Evolutionary conservation across 2,113 vertebrate genomes (phyloP).

Genomic region (Oncorhynchus kisutch): DNA sequence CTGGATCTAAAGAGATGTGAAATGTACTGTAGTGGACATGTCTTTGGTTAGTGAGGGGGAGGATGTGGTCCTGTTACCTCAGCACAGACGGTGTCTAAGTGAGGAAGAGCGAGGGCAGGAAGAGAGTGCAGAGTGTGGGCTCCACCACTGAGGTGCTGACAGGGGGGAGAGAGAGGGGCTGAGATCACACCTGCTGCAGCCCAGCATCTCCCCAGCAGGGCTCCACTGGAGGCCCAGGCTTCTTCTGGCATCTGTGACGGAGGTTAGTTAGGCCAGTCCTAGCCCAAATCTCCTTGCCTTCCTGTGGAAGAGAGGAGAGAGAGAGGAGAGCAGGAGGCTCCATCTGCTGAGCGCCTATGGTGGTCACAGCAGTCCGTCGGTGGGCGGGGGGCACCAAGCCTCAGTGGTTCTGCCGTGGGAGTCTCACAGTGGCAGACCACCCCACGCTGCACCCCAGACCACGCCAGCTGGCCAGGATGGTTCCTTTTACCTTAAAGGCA

Average conservation of each 20-base stretch:
- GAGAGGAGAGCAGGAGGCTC: slow-evolving; percentile 59
- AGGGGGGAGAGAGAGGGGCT: slow-evolving; percentile 52
- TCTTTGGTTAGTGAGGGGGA: slow-evolving; percentile 32
- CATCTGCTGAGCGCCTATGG: slow-evolving; percentile 71
- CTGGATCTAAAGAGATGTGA: neutral
- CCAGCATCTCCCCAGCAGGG: slow-evolving; percentile 64
- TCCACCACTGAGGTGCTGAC: slow-evolving; percentile 69
- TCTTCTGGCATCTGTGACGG: slow-evolving; percentile 75
- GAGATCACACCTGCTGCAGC: slow-evolving; percentile 71
- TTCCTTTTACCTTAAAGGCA: slow-evolving; percentile 77
- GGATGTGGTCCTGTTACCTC: slow-evolving; percentile 55
- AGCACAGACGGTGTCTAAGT: slow-evolving; percentile 54
- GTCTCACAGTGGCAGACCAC: slow-evolving; percentile 85
- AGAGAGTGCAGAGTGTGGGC: slow-evolving; percentile 43
- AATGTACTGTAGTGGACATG: neutral
- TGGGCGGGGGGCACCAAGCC: slow-evolving; percentile 60
- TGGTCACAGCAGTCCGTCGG: slow-evolving; percentile 61
- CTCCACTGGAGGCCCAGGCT: slow-evolving; percentile 53
- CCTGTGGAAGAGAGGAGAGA: slow-evolving; percentile 20
- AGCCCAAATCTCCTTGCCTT: slow-evolving; percentile 52
- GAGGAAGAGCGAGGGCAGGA: slow-evolving; percentile 65
- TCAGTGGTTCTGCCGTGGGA: slow-evolving; percentile 69
- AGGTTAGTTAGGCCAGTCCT: slow-evolving; percentile 45
- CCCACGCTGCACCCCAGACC: slow-evolving; percentile 70
- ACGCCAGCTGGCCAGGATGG: slow-evolving; percentile 85